Base-by-base conservation (phyloP, 2,888 invertebrate genomes). In the Anodontia alba region DNA sequence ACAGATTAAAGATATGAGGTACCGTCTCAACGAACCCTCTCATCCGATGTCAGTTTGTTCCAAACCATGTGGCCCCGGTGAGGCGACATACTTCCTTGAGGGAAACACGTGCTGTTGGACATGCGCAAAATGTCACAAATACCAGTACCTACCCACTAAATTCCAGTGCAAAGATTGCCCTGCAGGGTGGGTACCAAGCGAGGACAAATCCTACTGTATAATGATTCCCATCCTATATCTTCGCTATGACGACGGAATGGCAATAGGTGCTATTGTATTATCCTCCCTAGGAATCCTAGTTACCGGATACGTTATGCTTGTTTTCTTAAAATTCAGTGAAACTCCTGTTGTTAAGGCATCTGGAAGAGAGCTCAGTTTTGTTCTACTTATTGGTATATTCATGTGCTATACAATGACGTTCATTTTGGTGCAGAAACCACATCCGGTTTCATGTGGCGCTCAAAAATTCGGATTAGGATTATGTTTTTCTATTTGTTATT, bases 11-110 rank as follows among this genome's bases (percentile, higher is more conserved):
- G 97, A 97, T 91, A 96, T 98, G 88, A 97, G 97, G 94, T 98
- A 98, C 95, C 97, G 97, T 92, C 95, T 97, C 94, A 96, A 96
- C 46, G 96, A 97, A 89, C 96, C 96, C 0, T 96, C 96, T 74
- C 97, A 97, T 31, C 98, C 98, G 1, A 97, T 97, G 92, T 98
- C 98, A 5, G 97, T 98, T 68, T 99, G 98, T 95, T 98, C 98
- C 94, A 96, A 97, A 84, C 97, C 97, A 82, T 99, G 99, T 94
- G 96, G 96, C 91, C 95, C 96, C 78, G 98, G 98, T 0, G 98
- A 98, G 95, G 98, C 98, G 81, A 98, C 97, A 95, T 97, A 97
- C 94, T 98, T 98, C 95, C 97, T 98, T 67, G 98, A 98, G 94
- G 98, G 98, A 0, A 98, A 98, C 51, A 49, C 31, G n/a, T 94